Conservation (phyloP, 2,888 invertebrate genomes). For the Ophioninae sp. region DNA sequence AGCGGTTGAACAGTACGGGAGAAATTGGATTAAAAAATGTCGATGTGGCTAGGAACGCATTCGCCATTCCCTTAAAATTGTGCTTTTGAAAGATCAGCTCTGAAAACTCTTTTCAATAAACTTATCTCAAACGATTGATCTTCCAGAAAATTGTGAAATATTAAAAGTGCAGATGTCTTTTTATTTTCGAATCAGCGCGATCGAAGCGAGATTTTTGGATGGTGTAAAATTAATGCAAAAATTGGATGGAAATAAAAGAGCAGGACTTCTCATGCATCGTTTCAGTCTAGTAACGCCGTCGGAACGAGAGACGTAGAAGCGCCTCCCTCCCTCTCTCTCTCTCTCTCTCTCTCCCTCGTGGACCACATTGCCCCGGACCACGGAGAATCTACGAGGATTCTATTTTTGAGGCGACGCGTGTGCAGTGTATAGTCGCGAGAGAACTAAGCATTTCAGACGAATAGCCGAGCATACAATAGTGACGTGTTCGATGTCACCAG, state of each 20-base stretch:
- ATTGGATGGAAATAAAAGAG: slow-evolving; percentile 4
- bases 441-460: slow-evolving; percentile 66
- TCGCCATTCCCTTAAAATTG: too few relatives aligned
- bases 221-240: slow-evolving; percentile 9
- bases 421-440: slow-evolving; percentile 55
- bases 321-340: slow-evolving; percentile 24
- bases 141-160: too few relatives aligned
- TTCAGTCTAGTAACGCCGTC: slow-evolving; percentile 43
- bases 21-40: too few relatives aligned
- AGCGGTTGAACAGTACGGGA: too few relatives aligned
- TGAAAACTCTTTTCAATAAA: not conserved
- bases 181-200: not conserved
- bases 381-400: slow-evolving; percentile 64
- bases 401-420: slow-evolving; percentile 64
- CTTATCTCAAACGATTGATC: not conserved
- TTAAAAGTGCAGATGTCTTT: too few relatives aligned
- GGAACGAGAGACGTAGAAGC: slow-evolving; percentile 54
- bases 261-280: slow-evolving; percentile 26
- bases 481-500: slow-evolving; percentile 68
- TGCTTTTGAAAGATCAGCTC: not conserved
- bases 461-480: slow-evolving; percentile 68
- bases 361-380: slow-evolving; percentile 63
- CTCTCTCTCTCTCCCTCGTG: slow-evolving; percentile 37
- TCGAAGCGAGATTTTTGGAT: not conserved
- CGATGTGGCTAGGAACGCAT: too few relatives aligned